A percentile compares a stretch with the other conserved stretches of the same genome.
Evolutionary conservation across 2,888 invertebrate genomes (phyloP).

Genomic region (Hymenopus coronatus): DNA sequence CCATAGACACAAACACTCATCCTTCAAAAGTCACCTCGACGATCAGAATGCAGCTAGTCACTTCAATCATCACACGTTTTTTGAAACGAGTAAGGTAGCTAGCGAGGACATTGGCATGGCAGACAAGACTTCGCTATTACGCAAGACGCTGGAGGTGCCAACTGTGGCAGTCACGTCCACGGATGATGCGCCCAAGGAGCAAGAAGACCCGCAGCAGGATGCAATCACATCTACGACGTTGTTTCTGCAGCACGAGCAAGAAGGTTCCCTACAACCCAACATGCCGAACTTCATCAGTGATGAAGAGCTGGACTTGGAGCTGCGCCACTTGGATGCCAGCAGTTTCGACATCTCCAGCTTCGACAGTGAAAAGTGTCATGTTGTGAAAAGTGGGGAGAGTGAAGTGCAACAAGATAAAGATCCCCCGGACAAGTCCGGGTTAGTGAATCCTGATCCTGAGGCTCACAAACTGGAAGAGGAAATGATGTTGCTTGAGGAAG

Average conservation of each 20-base stretch:
- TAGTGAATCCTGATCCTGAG: constrained; percentile 32
- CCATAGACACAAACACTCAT: constrained; percentile 25
- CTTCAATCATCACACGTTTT: neutral
- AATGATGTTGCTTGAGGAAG: constrained; percentile 44
- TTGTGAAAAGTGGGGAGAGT: neutral
- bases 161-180: neutral
- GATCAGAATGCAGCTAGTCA: neutral
- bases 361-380: neutral
- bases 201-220: constrained; percentile 15
- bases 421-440: constrained; percentile 1
- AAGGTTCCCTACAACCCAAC: constrained; percentile 2
- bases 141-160: neutral
- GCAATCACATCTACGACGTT: constrained; percentile 50
- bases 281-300: constrained; percentile 29
- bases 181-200: constrained; percentile 17
- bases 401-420: neutral
- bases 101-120: constrained; percentile 25
- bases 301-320: constrained; percentile 26
- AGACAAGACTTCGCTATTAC: constrained; percentile 18
- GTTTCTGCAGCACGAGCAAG: constrained; percentile 49
- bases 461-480: constrained; percentile 39
- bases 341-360: constrained; percentile 19
- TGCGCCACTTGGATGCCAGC: constrained; percentile 25
- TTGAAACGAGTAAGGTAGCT: neutral
- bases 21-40: constrained; percentile 13